phyloP scores from a whole-genome alignment of 2,888 invertebrate genomes.

The Beris morrisii region DNA sequence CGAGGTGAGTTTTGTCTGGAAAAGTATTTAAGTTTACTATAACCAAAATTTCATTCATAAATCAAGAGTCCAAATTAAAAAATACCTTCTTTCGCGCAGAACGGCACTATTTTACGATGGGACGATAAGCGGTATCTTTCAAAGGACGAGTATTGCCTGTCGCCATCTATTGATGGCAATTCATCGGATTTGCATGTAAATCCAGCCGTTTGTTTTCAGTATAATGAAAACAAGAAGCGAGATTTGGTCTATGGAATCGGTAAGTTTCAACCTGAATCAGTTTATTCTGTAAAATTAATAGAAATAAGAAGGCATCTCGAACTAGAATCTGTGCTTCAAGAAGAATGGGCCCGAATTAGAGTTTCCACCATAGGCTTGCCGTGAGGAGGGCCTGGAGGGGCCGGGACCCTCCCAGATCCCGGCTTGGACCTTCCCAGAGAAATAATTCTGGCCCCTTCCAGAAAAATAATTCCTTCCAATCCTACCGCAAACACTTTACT shows the following conservation, averaged over 20 bases:
- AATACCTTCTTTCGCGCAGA: constrained; percentile 39
- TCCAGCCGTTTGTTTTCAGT: constrained; percentile 49
- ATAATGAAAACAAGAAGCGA: neutral
- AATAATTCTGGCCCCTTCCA: too few species aligned
- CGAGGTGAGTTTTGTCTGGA: constrained; percentile 43
- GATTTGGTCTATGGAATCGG: constrained; percentile 50
- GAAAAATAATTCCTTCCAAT: too few species aligned
- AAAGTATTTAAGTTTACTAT: too few species aligned
- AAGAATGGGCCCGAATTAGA: neutral
- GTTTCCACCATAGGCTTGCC: too few species aligned
- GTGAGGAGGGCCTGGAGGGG: too few species aligned
- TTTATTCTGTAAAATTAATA: neutral
- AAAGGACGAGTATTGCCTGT: constrained; percentile 49
- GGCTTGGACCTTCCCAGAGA: too few species aligned
- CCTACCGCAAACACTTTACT: too few species aligned
- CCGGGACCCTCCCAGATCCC: too few species aligned
- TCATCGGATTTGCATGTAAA: constrained; percentile 44
- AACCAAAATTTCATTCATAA: too few species aligned
- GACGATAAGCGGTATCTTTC: constrained; percentile 44
- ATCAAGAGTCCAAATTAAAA: neutral
- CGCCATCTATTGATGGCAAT: constrained; percentile 43
- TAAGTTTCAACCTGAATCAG: constrained; percentile 37
- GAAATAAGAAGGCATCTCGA: neutral
- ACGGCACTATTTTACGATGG: constrained; percentile 48
- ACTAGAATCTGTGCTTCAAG: neutral